Base-by-base conservation (phyloP, 2,113 vertebrate genomes). In the Dicentrarchus labrax region DNA sequence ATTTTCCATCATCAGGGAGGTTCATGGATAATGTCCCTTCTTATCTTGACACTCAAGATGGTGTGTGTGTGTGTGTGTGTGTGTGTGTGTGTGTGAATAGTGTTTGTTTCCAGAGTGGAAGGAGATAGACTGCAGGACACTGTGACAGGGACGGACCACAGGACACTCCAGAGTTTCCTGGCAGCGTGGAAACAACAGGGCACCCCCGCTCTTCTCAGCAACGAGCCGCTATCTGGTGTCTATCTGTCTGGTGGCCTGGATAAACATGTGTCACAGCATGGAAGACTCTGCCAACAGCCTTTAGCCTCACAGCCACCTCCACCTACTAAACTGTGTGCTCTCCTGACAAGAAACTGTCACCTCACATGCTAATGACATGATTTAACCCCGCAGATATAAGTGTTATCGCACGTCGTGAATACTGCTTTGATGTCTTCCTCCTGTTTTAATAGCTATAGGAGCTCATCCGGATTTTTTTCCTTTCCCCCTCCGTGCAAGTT, bases 401-500 rank as follows among this genome's bases (percentile, higher is more conserved):
- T 38, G 64, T 81, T 75, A 72, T 68, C 2, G 9, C 47, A 8
- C 13, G 0, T 69, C 6, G 7, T 83, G 36, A 80, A 67, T 47
- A 16, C 1, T 21, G 17, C 79, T 92, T 93, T 93, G 75, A 92
- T 81, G 86, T 83, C 76, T 68, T 41, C 54, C 50, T 84, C 60
- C 67, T 19, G 21, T 86, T 88, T 79, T 68, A 43, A 64, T 62
- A 1, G 61, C 53, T 76, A 21, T 15, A 83, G 79, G 78, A 91
- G 84, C 88, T 92, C 90, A 87, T 76, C 48, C 10, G 2, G 69
- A 91, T 70, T 89, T 92, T 76, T 81, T 69, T 82, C 66, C 60
- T 30, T 30, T 3, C 2, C 30, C 30, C 30, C 30, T 30, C 48
- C 1, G 59, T 45, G 22, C 72, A 82, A 92, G 74, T 90, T 91